Conservation (phyloP, 2,888 invertebrate species). For the Leptinotarsa peninsularis region DNA sequence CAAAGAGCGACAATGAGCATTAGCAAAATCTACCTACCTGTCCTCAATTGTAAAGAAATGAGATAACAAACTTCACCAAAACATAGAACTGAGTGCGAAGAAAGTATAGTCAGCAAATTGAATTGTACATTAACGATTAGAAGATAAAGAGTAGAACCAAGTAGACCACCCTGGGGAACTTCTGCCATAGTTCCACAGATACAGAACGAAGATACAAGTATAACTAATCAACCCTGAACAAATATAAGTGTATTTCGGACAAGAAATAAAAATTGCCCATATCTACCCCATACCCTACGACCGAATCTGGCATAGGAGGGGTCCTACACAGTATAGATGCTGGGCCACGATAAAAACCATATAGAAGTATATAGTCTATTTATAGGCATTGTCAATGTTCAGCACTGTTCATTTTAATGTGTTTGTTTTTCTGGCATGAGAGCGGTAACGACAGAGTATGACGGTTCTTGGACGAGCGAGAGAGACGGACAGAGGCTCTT, state of each 20-base stretch:
- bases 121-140: too few species aligned
- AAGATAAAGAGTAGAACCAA: too few species aligned
- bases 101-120: too few species aligned
- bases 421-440: constrained; percentile 66
- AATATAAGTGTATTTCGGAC: not conserved
- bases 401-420: constrained; percentile 68
- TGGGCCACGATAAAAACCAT: constrained; percentile 58
- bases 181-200: too few species aligned
- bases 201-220: too few species aligned
- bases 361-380: constrained; percentile 66
- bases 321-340: constrained; percentile 53
- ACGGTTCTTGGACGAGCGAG: constrained; percentile 45
- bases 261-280: constrained; percentile 30
- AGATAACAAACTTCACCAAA: too few species aligned
- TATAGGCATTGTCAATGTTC: constrained; percentile 68
- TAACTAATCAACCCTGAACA: too few species aligned
- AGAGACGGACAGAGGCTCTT: constrained; percentile 62
- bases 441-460: constrained; percentile 52
- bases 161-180: too few species aligned
- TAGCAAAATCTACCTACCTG: too few species aligned
- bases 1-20: too few species aligned
- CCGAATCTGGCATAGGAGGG: constrained; percentile 44
- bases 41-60: too few species aligned
- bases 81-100: too few species aligned
- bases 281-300: constrained; percentile 36